Conservation (phyloP, 1,140 invertebrate genomes). For the Aphelenchoides avenae region DNA sequence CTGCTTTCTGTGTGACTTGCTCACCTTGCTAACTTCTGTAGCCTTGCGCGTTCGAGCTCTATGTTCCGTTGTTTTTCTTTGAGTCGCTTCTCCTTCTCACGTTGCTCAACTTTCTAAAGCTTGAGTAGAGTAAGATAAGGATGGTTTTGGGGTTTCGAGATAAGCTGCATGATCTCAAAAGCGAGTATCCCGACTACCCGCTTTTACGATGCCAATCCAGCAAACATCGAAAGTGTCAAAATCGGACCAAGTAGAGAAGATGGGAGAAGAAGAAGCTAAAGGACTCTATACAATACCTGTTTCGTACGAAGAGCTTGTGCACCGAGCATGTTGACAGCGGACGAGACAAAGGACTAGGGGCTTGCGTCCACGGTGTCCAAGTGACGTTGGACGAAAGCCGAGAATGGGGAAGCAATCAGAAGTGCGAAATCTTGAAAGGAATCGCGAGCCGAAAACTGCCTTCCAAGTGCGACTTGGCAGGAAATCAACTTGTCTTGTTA, state of each 20-base stretch:
- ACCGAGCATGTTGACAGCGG: constrained; percentile 6
- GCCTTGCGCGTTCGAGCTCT: not conserved
- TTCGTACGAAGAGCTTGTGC: constrained; percentile 7
- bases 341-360: too few species aligned
- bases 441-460: too few species aligned
- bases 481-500: too few species aligned
- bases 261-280: not conserved
- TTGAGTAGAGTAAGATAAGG: not conserved
- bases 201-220: not conserved
- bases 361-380: too few species aligned
- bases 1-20: too few species aligned
- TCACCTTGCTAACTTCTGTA: constrained; percentile 8
- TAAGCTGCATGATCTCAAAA: not conserved
- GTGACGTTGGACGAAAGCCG: too few species aligned
- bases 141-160: not conserved
- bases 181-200: not conserved
- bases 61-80: constrained; percentile 4
- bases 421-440: too few species aligned
- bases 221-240: not conserved
- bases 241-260: not conserved
- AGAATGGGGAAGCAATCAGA: too few species aligned
- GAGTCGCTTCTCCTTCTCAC: constrained; percentile 3
- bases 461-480: too few species aligned
- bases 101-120: constrained; percentile 8
- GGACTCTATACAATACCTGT: not conserved